Base-by-base conservation (phyloP, 2,888 invertebrate species). In the Galerucella pusilla region DNA sequence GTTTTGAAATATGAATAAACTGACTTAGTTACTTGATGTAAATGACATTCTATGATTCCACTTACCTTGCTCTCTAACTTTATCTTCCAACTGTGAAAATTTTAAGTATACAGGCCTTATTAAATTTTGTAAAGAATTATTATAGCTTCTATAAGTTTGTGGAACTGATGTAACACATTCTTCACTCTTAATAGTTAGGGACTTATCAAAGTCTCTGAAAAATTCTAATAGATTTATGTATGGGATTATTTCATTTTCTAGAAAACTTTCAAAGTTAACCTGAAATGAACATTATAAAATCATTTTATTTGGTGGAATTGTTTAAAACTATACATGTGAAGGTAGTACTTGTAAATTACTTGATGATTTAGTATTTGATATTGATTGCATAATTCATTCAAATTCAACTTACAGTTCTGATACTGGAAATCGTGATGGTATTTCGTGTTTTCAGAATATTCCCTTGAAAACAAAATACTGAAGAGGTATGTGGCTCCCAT, bases 371-470 rank as follows among this genome's bases (percentile, higher is more conserved):
- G 28, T 28, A 28, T 28, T 28, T 4, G 4, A 28, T 28, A 28
- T 28, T 28, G 2, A 64, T 45, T 61, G 14, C 14, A 16, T 66
- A 54, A 52, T 52, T 52, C 5, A 52, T n/a, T 14, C 0, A 12
- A n/a, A 52, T 52, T 45, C 49, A 74, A 84, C 84, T 82, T 82
- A 86, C 86, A 9, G 81, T 74, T 78, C 85, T 77, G 2, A 85
- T 82, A 78, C 88, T 88, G 14, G 86, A 77, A 69, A 88, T 84
- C 4, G 87, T 85, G 35, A 86, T 78, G 78, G 85, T 81, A 57
- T 79, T 71, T 76, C 81, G 85, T 0, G 84, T 82, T 5, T 80
- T 78, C n/a, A 88, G 72, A 45, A 80, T 78, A 68, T 86, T 81
- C 25, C 82, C 83, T 12, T 77, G 73, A 49, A 86, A 82, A 61